Evolutionary conservation across 2,888 invertebrate species (phyloP), one percentile per base, ranked within the genome.

Genomic region (Oligia latruncula): DNA sequence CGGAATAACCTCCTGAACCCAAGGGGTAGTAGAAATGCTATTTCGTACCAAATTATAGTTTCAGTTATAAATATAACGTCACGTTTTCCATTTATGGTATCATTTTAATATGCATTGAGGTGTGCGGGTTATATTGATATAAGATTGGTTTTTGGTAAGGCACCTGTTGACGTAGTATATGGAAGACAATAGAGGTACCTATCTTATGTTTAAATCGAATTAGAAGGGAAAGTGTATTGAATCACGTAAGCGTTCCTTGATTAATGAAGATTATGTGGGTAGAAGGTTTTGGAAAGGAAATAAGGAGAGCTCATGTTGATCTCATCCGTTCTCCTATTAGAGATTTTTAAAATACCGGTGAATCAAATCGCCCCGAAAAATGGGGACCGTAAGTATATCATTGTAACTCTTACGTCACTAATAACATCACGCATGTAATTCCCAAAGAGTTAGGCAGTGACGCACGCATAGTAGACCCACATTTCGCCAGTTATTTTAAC

Each of bases 71-170:
- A 40, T 72, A 64, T 40, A 75, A 75, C 40, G 78, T 78, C 67
- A 77, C 78, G 78, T 86, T 72, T 77, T 71, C 80, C 66, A 73
- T 85, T 62, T 68, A 62, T 58, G 23, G 43, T 64, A 11, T 20
- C 11, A 35, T 77, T 80, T 74, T 15, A 68, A 29, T 65, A 76
- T 76, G 66, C 65, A 72, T 85, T 74, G 68, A 55, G 58, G 73
- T 65, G 46, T 65, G 46, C 43, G 67, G 74, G 67, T 55, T 81
- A 71, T 60, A 76, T 72, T 66, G 43, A 76, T 78, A 67, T 77
- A 67, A 64, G 52, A 65, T 77, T 71, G 49, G 13, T 9, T 71
- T 60, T 74, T 15, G n/a, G 35, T 29, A 62, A 70, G 55, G n/a
- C 40, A 29, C 5, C 0, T 17, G 13, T 40, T 64, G 52, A 68